phyloP scores from a whole-genome alignment of 2,888 invertebrate species.

The Caenorhabditis auriculariae region DNA sequence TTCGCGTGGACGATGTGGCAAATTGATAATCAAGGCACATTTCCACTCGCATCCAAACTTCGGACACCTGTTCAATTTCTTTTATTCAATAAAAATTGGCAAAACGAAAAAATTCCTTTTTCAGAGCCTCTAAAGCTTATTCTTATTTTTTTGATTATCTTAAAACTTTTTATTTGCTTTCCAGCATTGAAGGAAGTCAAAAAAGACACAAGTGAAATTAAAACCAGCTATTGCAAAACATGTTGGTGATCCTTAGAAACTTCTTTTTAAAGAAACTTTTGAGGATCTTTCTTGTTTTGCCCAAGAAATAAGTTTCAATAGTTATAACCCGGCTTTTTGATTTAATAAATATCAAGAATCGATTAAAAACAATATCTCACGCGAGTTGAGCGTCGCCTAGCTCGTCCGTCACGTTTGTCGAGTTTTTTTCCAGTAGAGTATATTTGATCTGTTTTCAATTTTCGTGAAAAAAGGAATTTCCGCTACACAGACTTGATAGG shows the following conservation, averaged over 20 bases:
- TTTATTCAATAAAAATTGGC: neutral
- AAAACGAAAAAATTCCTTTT: too few relatives aligned
- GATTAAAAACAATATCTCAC: neutral
- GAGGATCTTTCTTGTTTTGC: too few relatives aligned
- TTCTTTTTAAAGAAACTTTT: too few relatives aligned
- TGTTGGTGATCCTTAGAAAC: too few relatives aligned
- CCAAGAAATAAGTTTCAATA: too few relatives aligned
- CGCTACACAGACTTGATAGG: constrained; percentile 36
- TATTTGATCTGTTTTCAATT: constrained; percentile 32
- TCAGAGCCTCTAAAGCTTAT: too few relatives aligned
- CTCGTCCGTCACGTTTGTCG: constrained; percentile 31
- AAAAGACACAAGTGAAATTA: too few relatives aligned
- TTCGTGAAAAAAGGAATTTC: neutral
- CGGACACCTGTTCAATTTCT: constrained; percentile 33
- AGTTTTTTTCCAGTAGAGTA: constrained; percentile 29
- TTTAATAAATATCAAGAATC: neutral
- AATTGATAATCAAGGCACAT: constrained; percentile 44
- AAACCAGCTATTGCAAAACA: too few relatives aligned
- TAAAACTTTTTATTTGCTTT: too few relatives aligned
- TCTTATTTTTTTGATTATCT: too few relatives aligned
- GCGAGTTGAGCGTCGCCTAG: constrained; percentile 21
- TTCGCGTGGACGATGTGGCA: constrained; percentile 37
- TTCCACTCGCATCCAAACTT: constrained; percentile 50
- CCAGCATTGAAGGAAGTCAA: too few relatives aligned
- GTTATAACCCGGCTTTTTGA: too few relatives aligned